Conservation (phyloP, 1,140 invertebrate genomes). For the Philopotamus ludificatus region DNA sequence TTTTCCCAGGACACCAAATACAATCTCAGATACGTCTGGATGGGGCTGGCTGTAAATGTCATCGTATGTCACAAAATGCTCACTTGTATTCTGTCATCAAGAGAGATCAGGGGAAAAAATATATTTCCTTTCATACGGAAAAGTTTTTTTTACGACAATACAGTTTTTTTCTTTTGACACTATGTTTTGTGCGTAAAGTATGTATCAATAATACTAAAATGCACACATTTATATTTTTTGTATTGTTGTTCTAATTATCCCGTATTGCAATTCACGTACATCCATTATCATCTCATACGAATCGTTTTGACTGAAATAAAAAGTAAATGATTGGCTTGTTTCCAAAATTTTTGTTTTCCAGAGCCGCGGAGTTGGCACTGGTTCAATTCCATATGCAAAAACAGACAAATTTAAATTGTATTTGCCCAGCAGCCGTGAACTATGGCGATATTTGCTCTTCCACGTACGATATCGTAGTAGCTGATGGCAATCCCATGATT, state of each 20-base stretch:
- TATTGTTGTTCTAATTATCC: not conserved
- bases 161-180: not conserved
- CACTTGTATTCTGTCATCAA: not conserved
- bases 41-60: not conserved
- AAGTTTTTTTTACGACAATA: not conserved
- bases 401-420: no score
- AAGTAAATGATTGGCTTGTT: not conserved
- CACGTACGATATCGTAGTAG: no score
- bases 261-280: not conserved
- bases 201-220: not conserved
- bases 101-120: not conserved
- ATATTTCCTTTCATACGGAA: not conserved
- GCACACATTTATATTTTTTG: not conserved
- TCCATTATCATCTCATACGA: not conserved
- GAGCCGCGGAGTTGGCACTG: not conserved
- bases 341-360: not conserved
- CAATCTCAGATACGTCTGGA: no score
- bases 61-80: not conserved
- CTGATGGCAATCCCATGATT: no score
- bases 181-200: not conserved
- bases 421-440: no score
- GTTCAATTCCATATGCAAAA: not conserved
- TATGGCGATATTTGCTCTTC: no score
- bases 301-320: not conserved
- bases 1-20: no score